Evolutionary conservation across 2,888 invertebrate species (phyloP), one percentile per base, ranked within the genome.

Genomic region (Drosophila mimica): DNA sequence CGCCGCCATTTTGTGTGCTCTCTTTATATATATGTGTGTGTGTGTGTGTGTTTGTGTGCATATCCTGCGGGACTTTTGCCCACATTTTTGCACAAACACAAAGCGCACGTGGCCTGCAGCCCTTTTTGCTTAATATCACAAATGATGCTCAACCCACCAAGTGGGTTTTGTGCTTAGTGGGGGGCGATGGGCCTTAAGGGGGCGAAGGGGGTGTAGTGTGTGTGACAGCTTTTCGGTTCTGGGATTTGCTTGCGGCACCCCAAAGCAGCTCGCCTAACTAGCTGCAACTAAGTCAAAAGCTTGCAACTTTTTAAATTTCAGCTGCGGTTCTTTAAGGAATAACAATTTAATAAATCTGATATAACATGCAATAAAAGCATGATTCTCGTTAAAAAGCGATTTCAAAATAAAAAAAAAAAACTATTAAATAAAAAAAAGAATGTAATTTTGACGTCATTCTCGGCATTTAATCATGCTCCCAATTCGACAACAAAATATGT

Each of bases 391-490:
- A 70, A 76, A 76, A 83, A 76, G 72, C 72, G 70, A 81, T 70
- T 82, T 79, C 68, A 8, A 20, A 59, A 28, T 51, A 28, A 48
- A 4, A 53, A 67, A 68, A 31, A 48, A 4, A 57, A 67, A 68
- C 74, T 49, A 74, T 79, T 66, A 78, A 78, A 77, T 65, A 62
- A 34, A 9, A 48, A 30, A 51, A 36, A 0, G 52, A 56, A 51
- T 77, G 74, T 76, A 74, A 59, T 70, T 68, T 66, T 52, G 70
- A 74, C 76, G 72, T 78, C 67, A 70, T 80, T 80, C 67, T 68
- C 70, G 78, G 70, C 71, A 79, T 83, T 86, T 85, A 88, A 83
- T 89, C 86, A 81, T 83, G 76, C 70, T 49, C 49, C 65, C 81
- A 75, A 79, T 74, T 70, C 77, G 56, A 59, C 63, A 69, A 54